phyloP scores from a whole-genome alignment of 2,113 vertebrate genomes.

The Hemibates koningsi region DNA sequence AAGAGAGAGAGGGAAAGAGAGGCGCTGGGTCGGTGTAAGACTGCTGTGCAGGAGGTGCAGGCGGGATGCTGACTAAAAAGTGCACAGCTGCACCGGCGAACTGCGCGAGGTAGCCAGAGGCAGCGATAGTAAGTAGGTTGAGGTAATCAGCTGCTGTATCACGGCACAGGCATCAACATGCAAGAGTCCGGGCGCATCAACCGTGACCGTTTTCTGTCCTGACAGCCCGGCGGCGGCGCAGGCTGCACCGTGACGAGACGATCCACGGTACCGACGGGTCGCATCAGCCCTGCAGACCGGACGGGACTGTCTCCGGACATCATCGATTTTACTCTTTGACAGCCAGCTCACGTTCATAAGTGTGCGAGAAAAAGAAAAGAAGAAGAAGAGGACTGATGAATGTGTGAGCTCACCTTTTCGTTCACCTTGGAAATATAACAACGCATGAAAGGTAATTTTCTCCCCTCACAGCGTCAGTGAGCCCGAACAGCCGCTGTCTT shows the following conservation, averaged over 20 bases:
- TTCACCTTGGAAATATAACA: slow-evolving; percentile 49
- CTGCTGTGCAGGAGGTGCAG: slow-evolving; percentile 6
- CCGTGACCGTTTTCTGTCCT: slow-evolving; percentile 18
- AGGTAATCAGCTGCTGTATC: background rate
- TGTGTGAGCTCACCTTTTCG: slow-evolving; percentile 30
- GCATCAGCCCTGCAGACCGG: slow-evolving; percentile 6
- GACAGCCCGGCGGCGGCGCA: slow-evolving; percentile 1
- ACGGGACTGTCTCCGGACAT: background rate
- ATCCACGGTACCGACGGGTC: background rate
- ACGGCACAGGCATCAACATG: background rate
- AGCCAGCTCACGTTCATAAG: background rate
- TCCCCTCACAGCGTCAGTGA: background rate
- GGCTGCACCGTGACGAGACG: slow-evolving; percentile 13
- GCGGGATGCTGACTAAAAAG: background rate
- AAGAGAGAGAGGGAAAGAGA: background rate
- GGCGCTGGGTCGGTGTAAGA: background rate
- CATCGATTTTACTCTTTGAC: background rate
- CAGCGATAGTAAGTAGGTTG: background rate
- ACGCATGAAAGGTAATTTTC: slow-evolving; percentile 33
- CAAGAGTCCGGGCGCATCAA: background rate
- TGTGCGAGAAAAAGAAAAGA: background rate
- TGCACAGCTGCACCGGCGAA: background rate
- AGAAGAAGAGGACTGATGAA: background rate
- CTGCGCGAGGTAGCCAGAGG: background rate
- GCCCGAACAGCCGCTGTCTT: background rate